These are phyloP conservation scores for Zophobas atratus DNA, from an alignment of 1,140 invertebrate species.

Conservation along the genomic window DNA sequence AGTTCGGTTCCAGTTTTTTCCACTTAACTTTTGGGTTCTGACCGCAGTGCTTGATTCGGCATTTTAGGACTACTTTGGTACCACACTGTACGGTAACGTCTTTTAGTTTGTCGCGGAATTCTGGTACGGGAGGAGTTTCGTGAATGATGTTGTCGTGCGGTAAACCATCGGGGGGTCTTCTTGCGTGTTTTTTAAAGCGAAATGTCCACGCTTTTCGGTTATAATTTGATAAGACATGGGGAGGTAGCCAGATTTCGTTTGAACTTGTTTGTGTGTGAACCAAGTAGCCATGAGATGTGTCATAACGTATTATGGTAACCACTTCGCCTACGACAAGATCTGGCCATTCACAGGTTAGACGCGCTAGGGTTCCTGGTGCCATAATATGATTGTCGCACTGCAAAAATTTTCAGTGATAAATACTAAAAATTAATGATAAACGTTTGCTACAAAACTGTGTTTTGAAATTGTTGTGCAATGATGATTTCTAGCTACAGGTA, in stretches of 20 bases:
- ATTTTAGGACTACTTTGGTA: constrained; percentile 62
- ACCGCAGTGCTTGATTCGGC: constrained; percentile 60
- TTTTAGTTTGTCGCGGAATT: constrained; percentile 62
- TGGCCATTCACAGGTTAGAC: constrained; percentile 71
- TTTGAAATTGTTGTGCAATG: no score
- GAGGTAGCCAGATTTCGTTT: constrained; percentile 77
- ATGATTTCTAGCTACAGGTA: no score
- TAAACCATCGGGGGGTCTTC: constrained; percentile 65
- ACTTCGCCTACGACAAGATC: constrained; percentile 71
- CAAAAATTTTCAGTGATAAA: constrained; percentile 34
- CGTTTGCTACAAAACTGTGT: no score
- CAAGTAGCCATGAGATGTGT: constrained; percentile 68
- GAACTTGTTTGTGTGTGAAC: constrained; percentile 66
- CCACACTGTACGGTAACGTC: constrained; percentile 61
- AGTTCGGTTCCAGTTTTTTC: constrained; percentile 73
- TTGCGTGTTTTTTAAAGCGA: constrained; percentile 62
- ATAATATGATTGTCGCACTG: constrained; percentile 68
- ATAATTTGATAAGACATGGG: constrained; percentile 73
- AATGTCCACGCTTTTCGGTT: constrained; percentile 76
- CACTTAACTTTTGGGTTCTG: constrained; percentile 69
- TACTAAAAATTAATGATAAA: no score
- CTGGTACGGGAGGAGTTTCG: constrained; percentile 59
- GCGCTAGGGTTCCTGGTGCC: constrained; percentile 71
- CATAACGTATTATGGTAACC: constrained; percentile 69
- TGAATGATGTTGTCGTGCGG: constrained; percentile 54